Percentiles rank a stretch among this genome's conserved stretches.
phyloP scores from a whole-genome alignment of 92 coral and sea anemone species.

The Porites divaricata region DNA sequence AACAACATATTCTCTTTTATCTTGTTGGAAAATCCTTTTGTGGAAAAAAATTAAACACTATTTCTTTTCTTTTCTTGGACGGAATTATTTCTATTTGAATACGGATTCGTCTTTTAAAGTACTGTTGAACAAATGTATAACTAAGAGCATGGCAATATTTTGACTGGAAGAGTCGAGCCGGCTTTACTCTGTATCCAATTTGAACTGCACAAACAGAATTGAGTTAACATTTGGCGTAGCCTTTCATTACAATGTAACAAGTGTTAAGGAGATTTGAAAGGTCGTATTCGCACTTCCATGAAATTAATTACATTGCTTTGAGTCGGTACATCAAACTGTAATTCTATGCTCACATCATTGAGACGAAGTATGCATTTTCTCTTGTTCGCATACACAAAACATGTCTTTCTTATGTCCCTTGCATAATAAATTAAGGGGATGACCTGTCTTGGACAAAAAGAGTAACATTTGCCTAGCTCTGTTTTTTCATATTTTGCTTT shows the following conservation, averaged over 20 bases:
- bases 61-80: background rate
- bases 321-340: constrained; percentile 43
- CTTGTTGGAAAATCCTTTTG: constrained; percentile 3
- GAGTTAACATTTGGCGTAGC: constrained; percentile 27
- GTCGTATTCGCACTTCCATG: constrained; percentile 28
- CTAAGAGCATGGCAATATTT: constrained; percentile 2
- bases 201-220: constrained; percentile 40
- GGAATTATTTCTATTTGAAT: constrained; percentile 4
- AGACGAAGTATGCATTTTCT: constrained; percentile 30
- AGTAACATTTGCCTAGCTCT: constrained; percentile 17
- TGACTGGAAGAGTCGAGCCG: constrained; percentile 15
- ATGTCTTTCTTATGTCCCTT: constrained; percentile 18
- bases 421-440: constrained; percentile 50
- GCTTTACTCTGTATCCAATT: constrained; percentile 26
- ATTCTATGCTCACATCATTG: constrained; percentile 26
- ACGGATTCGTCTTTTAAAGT: constrained; percentile 2
- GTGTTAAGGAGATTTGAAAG: constrained; percentile 39
- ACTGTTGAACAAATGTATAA: background rate
- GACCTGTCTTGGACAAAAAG: constrained; percentile 23
- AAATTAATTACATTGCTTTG: constrained; percentile 45
- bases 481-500: constrained; percentile 36
- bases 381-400: constrained; percentile 33
- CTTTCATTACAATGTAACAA: constrained; percentile 6
- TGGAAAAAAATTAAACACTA: background rate
- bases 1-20: background rate